Conservation (phyloP, 2,888 invertebrate genomes). For the Pseudolycoriella hygida region DNA sequence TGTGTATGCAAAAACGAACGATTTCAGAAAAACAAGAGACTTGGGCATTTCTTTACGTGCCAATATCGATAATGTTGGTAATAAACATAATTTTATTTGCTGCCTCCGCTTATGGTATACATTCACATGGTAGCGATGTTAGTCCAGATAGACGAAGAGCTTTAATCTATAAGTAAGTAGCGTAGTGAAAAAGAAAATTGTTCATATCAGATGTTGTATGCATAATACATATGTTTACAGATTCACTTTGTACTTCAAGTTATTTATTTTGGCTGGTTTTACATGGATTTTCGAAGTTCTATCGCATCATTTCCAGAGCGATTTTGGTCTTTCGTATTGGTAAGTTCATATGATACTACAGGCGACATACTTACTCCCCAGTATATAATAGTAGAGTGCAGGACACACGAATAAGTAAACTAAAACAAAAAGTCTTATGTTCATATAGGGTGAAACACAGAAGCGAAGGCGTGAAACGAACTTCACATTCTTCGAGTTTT, state of each 20-base stretch:
- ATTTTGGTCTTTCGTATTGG: too few relatives aligned
- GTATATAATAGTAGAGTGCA: too few relatives aligned
- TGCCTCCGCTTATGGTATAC: neutral
- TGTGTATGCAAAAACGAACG: neutral
- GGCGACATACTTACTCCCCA: too few relatives aligned
- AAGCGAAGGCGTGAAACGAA: too few relatives aligned
- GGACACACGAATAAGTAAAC: too few relatives aligned
- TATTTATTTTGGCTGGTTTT: slow-evolving; percentile 51
- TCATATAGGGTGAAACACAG: too few relatives aligned
- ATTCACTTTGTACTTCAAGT: slow-evolving; percentile 42
- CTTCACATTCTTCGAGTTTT: too few relatives aligned
- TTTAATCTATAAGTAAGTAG: neutral
- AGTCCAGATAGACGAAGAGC: neutral
- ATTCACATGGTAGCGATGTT: neutral
- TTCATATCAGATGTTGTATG: too few relatives aligned
- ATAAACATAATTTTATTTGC: neutral
- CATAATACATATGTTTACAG: too few relatives aligned
- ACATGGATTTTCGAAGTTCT: slow-evolving; percentile 53
- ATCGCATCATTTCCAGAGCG: slow-evolving; percentile 19
- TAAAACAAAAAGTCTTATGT: too few relatives aligned
- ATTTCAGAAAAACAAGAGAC: neutral
- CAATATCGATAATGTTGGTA: neutral
- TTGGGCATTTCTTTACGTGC: neutral
- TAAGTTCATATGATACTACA: too few relatives aligned
- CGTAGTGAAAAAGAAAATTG: neutral